phyloP scores from a whole-genome alignment of 2,888 invertebrate species.

The Ophion ellenae region DNA sequence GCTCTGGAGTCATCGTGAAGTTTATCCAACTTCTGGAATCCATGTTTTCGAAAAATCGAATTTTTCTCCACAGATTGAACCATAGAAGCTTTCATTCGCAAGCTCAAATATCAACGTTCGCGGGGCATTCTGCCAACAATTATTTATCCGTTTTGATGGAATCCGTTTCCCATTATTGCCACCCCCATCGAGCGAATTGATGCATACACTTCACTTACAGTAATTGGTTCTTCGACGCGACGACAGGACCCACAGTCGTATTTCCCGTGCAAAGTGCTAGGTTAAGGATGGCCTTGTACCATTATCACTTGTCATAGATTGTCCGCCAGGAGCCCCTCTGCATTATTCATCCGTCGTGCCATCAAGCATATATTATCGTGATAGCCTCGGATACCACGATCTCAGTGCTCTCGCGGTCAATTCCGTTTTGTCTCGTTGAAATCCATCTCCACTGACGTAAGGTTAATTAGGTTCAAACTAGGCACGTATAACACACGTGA shows the following conservation, averaged over 20 bases:
- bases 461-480: constrained; percentile 60
- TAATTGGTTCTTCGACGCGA: constrained; percentile 3
- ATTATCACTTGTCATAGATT: constrained; percentile 53
- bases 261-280: constrained; percentile 24
- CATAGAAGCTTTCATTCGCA: no score
- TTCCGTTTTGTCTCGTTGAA: constrained; percentile 59
- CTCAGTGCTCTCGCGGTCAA: constrained; percentile 33
- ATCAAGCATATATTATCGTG: constrained; percentile 27
- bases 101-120: no score
- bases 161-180: no score
- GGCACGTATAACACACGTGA: constrained; percentile 12
- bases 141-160: no score
- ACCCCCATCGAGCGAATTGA: no score
- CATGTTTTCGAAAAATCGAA: no score
- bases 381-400: constrained; percentile 26
- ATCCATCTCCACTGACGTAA: constrained; percentile 50
- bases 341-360: constrained; percentile 43
- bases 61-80: no score
- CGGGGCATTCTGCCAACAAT: no score
- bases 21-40: no score
- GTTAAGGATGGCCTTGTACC: constrained; percentile 46
- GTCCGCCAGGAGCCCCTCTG: constrained; percentile 34
- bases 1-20: no score
- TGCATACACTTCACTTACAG: constrained; percentile 17
- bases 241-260: background rate